These are phyloP conservation scores for Telmatherina bonti DNA, from an alignment of 2,797 vertebrate genomes.

Conservation along the genomic window DNA sequence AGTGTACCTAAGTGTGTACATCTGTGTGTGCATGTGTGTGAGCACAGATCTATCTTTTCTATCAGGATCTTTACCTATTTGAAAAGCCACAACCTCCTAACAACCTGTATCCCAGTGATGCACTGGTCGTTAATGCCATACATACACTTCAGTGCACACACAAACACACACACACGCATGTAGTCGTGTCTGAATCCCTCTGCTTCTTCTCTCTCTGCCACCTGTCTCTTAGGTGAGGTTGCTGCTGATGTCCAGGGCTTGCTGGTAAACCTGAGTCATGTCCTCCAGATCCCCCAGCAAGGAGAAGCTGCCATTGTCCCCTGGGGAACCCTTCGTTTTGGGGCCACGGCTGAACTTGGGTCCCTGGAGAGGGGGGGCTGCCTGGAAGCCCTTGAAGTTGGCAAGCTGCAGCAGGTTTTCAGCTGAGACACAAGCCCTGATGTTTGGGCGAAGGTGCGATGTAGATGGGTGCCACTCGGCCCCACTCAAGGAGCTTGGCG, in stretches of 20 bases:
- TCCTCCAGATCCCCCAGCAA: slow-evolving; percentile 98
- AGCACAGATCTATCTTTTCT: slow-evolving; percentile 58
- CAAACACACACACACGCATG: slow-evolving; percentile 29
- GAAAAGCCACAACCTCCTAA: slow-evolving; percentile 61
- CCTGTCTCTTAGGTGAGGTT: slow-evolving; percentile 89
- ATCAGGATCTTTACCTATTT: slow-evolving; percentile 59
- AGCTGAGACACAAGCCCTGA: slow-evolving; percentile 94
- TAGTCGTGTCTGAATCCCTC: slow-evolving; percentile 39
- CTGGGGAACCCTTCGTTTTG: slow-evolving; percentile 87
- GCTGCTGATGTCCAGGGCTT: slow-evolving; percentile 98
- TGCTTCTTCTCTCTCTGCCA: slow-evolving; percentile 44
- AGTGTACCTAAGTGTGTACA: slow-evolving; percentile 52
- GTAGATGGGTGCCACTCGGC: slow-evolving; percentile 90
- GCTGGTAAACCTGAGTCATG: slow-evolving; percentile 99
- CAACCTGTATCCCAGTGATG: slow-evolving; percentile 81
- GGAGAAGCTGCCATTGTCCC: slow-evolving; percentile 98
- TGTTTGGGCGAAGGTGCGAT: slow-evolving; percentile 86
- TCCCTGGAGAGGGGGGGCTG: slow-evolving; percentile 88
- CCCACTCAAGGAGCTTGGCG: slow-evolving; percentile 89
- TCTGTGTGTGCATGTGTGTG: slow-evolving; percentile 54
- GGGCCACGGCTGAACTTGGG: slow-evolving; percentile 89
- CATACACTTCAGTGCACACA: slow-evolving; percentile 52
- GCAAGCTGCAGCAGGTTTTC: slow-evolving; percentile 96
- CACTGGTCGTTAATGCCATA: slow-evolving; percentile 83
- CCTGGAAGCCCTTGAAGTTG: slow-evolving; percentile 94